Evolutionary conservation across 1,140 invertebrate species (phyloP), one percentile per base, ranked within the genome.

Genomic region (Drosophila ercepeae): DNA sequence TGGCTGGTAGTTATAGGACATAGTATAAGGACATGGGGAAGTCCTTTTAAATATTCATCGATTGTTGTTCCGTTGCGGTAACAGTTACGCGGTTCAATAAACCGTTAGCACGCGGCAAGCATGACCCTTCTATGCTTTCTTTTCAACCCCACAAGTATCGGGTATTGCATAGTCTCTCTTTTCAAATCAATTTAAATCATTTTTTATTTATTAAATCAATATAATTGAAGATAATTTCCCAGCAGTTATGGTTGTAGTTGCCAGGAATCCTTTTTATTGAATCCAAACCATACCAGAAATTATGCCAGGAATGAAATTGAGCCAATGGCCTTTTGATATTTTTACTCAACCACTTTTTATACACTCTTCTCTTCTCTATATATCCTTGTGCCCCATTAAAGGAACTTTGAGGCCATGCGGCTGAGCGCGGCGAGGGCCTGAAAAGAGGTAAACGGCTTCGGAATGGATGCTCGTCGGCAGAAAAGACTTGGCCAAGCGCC

Each of bases 401-500:
- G 55, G 63, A 64, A 34, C 59, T 60, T 60, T 68, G 57, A 69
- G 34, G 60, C 72, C 53, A 59, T 60, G 70, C 70, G 46, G 53
- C 48, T 18, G 25, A 58, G 23, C 45, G 18, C 61, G 32, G 49
- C 58, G 61, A 45, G 29, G 29, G 34, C 13, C 34, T n/a, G 34
- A 14, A 18, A 18, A 53, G 48, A 25, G 55, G 49, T 53, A 72
- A 52, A 49, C 55, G 42, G 60, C 25, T 61, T 41, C 69, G 68
- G 74, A 61, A 90, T 90, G 89, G 89, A 90, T 83, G 64, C 73
- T 16, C 84, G 89, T 50, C 82, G 92, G 64, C 94, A 95, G 92
- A 94, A 93, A 92, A 94, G 95, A 91, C 95, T 96, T 93, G 96
- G 96, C 92, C 96, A 96, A 90, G 97, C 97, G 88, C 97, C 97